These are phyloP conservation scores for Tubiluchus corallicola DNA, from an alignment of 2,888 invertebrate genomes.

Conservation along the genomic window DNA sequence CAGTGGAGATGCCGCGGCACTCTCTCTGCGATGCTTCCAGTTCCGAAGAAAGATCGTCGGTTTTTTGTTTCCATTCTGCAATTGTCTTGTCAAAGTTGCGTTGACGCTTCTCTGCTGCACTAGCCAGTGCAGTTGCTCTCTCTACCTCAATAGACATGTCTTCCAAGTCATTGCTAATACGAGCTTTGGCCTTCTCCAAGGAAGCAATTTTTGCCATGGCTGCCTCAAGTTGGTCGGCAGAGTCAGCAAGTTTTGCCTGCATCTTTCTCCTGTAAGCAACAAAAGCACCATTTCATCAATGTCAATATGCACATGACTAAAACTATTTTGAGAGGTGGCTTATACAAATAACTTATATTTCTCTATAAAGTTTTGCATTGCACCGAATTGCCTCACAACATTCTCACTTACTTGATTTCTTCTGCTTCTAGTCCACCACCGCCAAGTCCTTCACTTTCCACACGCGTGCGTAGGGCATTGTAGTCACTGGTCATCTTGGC, in stretches of 20 bases:
- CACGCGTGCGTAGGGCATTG: not conserved
- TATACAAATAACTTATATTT: too few relatives aligned
- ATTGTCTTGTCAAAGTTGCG: conserved; percentile 99
- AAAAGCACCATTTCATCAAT: too few relatives aligned
- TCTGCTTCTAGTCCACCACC: not conserved
- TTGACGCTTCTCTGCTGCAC: conserved; percentile 97
- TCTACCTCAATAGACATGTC: conserved; percentile 41
- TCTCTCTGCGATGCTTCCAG: conserved; percentile 98
- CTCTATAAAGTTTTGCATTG: too few relatives aligned
- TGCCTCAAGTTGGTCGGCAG: conserved; percentile 90
- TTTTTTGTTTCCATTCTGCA: conserved; percentile 98
- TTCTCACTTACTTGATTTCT: not conserved
- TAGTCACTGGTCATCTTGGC: conserved; percentile 2
- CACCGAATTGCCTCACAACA: too few relatives aligned
- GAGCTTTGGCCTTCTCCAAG: conserved; percentile 94
- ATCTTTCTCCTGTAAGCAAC: conserved; percentile 41
- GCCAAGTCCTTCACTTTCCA: conserved; percentile 3
- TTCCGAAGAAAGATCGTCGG: conserved; percentile 89
- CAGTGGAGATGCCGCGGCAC: conserved; percentile 97
- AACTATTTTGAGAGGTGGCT: too few relatives aligned
- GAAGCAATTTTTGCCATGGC: conserved; percentile 93
- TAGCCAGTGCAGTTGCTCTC: conserved; percentile 65
- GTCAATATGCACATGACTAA: too few relatives aligned
- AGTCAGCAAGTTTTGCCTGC: conserved; percentile 87
- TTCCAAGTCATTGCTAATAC: conserved; percentile 89